These are phyloP conservation scores for Siniperca obscura DNA, from an alignment of 2,797 vertebrate genomes.

Conservation along the genomic window DNA sequence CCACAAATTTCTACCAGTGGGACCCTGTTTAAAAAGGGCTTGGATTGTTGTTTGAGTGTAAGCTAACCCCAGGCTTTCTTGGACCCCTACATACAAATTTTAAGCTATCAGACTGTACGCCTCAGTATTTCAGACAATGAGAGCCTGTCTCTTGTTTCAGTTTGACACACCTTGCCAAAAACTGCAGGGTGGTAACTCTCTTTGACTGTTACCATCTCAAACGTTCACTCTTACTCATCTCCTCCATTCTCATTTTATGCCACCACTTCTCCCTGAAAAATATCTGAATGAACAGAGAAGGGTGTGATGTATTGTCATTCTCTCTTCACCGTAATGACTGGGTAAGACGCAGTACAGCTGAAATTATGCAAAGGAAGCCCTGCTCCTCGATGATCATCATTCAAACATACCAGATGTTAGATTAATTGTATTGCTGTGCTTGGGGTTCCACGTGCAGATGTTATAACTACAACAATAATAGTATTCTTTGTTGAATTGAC, in stretches of 20 bases:
- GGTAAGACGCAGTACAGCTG: neutral
- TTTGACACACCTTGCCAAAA: conserved; percentile 35
- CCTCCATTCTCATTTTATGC: neutral
- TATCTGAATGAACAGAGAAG: neutral
- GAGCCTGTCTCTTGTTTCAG: conserved; percentile 48
- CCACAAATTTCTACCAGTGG: conserved; percentile 67
- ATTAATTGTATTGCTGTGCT: conserved; percentile 31
- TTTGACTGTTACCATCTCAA: neutral
- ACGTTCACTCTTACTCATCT: neutral
- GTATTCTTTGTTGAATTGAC: conserved; percentile 29
- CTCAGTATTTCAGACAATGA: conserved; percentile 59
- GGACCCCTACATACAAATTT: conserved; percentile 47
- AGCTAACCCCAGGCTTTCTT: conserved; percentile 52
- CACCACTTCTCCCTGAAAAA: neutral
- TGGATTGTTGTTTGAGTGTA: conserved; percentile 70
- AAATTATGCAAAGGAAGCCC: neutral
- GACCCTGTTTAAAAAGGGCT: conserved; percentile 38
- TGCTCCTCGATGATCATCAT: neutral
- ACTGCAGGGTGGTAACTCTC: neutral
- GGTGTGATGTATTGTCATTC: neutral
- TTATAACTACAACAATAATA: conserved; percentile 22
- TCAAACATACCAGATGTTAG: conserved; percentile 35
- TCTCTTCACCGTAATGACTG: neutral
- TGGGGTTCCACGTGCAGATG: conserved; percentile 37
- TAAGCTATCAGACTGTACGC: conserved; percentile 46